Percentiles rank a stretch among this genome's conserved stretches.
phyloP scores from a whole-genome alignment of 1,140 invertebrate species.

The Druon quercuslanigerum region DNA sequence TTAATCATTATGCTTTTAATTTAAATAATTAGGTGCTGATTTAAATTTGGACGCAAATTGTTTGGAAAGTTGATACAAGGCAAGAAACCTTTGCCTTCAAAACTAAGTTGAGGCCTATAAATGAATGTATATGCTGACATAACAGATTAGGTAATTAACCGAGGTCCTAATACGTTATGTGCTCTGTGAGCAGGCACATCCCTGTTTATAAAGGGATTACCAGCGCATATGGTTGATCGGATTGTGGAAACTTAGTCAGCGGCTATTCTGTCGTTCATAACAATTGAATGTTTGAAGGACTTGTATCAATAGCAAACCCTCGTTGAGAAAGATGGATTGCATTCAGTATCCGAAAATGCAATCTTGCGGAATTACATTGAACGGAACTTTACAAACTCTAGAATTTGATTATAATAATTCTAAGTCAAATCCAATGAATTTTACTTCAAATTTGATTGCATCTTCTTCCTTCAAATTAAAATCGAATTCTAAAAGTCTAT shows the following conservation, averaged over 20 bases:
- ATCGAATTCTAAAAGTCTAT: too few relatives aligned
- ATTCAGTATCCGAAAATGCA: too few relatives aligned
- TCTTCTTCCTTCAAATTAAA: too few relatives aligned
- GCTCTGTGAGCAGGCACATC: background rate
- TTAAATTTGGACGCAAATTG: too few relatives aligned
- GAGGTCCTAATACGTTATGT: background rate
- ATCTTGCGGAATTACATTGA: too few relatives aligned
- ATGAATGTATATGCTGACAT: background rate
- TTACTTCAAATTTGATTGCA: too few relatives aligned
- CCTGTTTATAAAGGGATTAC: constrained; percentile 13
- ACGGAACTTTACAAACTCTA: too few relatives aligned
- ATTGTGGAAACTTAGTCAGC: constrained; percentile 52
- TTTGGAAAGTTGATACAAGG: background rate
- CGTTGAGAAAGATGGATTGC: too few relatives aligned
- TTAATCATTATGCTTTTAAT: too few relatives aligned
- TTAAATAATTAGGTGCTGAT: too few relatives aligned
- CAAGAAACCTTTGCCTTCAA: background rate
- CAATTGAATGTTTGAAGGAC: background rate
- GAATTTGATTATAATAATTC: too few relatives aligned
- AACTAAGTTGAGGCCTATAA: constrained; percentile 1
- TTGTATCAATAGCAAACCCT: background rate
- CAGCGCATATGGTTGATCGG: constrained; percentile 48
- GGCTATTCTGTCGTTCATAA: constrained; percentile 39
- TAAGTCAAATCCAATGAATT: too few relatives aligned
- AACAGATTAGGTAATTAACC: background rate